Base-by-base conservation (phyloP, 1,140 invertebrate genomes). In the Lucilia sericata region DNA sequence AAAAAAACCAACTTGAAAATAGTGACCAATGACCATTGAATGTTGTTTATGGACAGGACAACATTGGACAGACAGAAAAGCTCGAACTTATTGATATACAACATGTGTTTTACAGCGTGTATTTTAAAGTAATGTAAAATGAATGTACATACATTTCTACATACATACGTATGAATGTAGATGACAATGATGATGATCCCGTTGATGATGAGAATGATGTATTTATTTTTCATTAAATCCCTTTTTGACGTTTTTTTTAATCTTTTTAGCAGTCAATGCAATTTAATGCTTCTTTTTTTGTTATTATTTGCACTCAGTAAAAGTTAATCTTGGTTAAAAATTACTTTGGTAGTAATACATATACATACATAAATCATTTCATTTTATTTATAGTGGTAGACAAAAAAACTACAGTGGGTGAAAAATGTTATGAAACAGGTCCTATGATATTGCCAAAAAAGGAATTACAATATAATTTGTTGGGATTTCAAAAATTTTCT, bases 161-260 rank as follows among this genome's bases (percentile, higher is more conserved):
- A 30, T 30, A 30, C 25, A 30, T 30, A 30, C 1, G 25, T 30
- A 30, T 55, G 17, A 12, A 55, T 55, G 17, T 12, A 17, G 5
- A 17, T 65, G 17, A 65, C n/a, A 65, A 21, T 17, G n/a, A 70
- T 70, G 65, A 70, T 10, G 19, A 70, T 42, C 42, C 42, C 42
- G 42, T 10, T 70, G 65, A 70, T 70, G 60, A 70, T 70, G 65
- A 70, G 21, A 25, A 70, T 21, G 65, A 70, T 25, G 65, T 21
- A 70, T 70, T 25, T 70, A 60, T 60, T 60, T 70, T 70, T 19
- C 19, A 70, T 70, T 70, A 70, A 70, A 70, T 21, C 65, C 65
- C 19, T 70, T 70, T 70, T 70, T 17, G 10, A n/a, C 10, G 55
- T 60, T 60, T 60, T 60, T 60, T 60, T 60, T 10, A 13, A n/a